Percentiles rank a stretch among this genome's conserved stretches.
Evolutionary conservation across 2,113 vertebrate genomes (phyloP).

Genomic region (Pontoporia blainvillei): DNA sequence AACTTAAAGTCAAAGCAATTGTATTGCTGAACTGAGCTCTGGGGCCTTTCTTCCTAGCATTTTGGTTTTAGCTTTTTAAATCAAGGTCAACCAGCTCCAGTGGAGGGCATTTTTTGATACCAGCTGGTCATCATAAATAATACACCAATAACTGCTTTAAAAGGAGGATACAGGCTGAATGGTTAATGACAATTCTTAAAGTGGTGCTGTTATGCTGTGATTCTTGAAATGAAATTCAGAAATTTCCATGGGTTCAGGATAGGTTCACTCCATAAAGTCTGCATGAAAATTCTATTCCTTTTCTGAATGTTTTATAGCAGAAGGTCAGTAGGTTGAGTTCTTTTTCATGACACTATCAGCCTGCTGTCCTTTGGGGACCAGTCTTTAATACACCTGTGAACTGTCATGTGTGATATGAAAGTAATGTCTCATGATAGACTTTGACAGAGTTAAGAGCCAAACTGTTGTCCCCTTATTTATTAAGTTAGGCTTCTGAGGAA

Average conservation of each 20-base stretch:
- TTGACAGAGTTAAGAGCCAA: conserved; percentile 42
- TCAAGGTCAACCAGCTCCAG: conserved; percentile 30
- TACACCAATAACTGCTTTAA: conserved; percentile 18
- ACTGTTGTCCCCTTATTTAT: conserved; percentile 49
- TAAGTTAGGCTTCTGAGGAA: conserved; percentile 46
- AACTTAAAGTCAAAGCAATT: conserved; percentile 56
- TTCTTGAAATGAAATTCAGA: conserved; percentile 64
- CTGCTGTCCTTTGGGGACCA: conserved; percentile 38
- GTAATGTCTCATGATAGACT: conserved; percentile 41
- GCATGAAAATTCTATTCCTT: conserved; percentile 53
- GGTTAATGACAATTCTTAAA: conserved; percentile 60
- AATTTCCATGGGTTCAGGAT: conserved; percentile 59
- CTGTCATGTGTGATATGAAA: conserved; percentile 55
- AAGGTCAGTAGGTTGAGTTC: conserved; percentile 4
- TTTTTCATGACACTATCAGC: conserved; percentile 3
- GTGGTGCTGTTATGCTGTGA: not conserved
- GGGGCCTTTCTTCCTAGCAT: not conserved
- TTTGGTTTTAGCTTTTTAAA: conserved; percentile 47
- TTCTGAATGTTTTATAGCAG: conserved; percentile 31
- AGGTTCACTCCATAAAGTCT: conserved; percentile 66
- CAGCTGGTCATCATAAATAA: conserved; percentile 44
- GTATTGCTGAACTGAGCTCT: conserved; percentile 24
- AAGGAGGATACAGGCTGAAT: not conserved
- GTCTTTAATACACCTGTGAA: conserved; percentile 31
- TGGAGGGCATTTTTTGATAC: conserved; percentile 38